Evolutionary conservation across 2,888 invertebrate genomes (phyloP).

Genomic region (Oasisia sp.): DNA sequence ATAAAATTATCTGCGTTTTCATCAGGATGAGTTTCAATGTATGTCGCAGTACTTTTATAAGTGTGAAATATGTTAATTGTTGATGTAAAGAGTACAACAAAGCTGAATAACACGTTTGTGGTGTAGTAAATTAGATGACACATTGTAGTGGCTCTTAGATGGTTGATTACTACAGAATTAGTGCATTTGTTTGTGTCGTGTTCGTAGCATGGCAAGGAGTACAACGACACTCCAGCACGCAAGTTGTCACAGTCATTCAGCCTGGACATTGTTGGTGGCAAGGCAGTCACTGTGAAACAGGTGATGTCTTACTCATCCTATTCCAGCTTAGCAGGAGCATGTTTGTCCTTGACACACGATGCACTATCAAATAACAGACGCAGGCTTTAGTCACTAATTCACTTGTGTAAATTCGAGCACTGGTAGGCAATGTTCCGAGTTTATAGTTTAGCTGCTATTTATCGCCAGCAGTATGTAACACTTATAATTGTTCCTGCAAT

Average conservation of each 20-base stretch:
- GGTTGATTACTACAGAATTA: too few species aligned
- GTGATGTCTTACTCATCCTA: constrained; percentile 56
- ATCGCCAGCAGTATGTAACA: too few species aligned
- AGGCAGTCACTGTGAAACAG: constrained; percentile 85
- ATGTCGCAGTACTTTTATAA: neutral
- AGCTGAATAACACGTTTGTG: too few species aligned
- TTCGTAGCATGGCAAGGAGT: constrained; percentile 83
- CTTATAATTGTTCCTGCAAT: too few species aligned
- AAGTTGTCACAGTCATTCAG: constrained; percentile 95
- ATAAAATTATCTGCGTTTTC: neutral
- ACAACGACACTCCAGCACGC: constrained; percentile 94
- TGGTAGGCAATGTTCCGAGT: neutral
- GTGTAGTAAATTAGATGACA: too few species aligned
- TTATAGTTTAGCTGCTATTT: neutral
- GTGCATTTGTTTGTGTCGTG: neutral
- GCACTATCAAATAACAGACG: neutral
- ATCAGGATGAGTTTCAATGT: neutral
- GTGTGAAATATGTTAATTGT: neutral
- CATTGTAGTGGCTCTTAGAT: too few species aligned
- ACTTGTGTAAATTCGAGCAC: neutral
- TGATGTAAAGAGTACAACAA: too few species aligned
- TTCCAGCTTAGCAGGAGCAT: neutral
- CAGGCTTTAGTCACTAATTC: neutral
- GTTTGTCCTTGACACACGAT: neutral
- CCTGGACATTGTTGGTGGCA: constrained; percentile 89